Percentiles rank a stretch among this genome's conserved stretches.
These are phyloP conservation scores for Chrysolina americana DNA, from an alignment of 2,888 invertebrate genomes.

Conservation along the genomic window DNA sequence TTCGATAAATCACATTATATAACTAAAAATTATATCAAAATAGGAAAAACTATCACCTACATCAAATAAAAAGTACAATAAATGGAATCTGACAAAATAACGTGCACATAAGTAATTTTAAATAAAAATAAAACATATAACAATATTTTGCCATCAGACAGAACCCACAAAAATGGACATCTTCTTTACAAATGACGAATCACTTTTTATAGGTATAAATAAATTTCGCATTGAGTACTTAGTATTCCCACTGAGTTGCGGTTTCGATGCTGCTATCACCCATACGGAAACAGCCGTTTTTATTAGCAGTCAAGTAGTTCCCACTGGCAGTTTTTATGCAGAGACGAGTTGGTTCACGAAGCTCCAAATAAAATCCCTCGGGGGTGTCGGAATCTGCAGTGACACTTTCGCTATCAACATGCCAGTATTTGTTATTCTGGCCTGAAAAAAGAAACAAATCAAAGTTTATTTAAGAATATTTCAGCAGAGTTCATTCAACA, in stretches of 20 bases:
- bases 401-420: constrained; percentile 89
- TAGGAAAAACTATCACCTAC: constrained; percentile 45
- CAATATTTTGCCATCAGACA: constrained; percentile 40
- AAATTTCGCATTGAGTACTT: constrained; percentile 64
- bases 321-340: constrained; percentile 87
- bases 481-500: too few relatives aligned
- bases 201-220: constrained; percentile 33
- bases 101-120: constrained; percentile 42
- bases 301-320: constrained; percentile 88
- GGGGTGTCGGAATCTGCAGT: constrained; percentile 88
- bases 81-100: constrained; percentile 54
- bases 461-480: constrained; percentile 82
- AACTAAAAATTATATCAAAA: constrained; percentile 16
- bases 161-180: constrained; percentile 32
- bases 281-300: constrained; percentile 91
- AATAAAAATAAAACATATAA: constrained; percentile 50
- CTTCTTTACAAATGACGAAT: constrained; percentile 20
- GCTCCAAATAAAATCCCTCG: constrained; percentile 91
- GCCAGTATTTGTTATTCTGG: constrained; percentile 95
- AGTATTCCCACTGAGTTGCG: constrained; percentile 96
- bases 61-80: constrained; percentile 52
- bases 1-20: constrained; percentile 49
- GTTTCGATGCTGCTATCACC: constrained; percentile 83
- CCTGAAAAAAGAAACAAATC: constrained; percentile 72
- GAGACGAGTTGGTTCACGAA: constrained; percentile 93